Conservation (phyloP, 2,888 invertebrate species). For the Bhutanitis thaidina region DNA sequence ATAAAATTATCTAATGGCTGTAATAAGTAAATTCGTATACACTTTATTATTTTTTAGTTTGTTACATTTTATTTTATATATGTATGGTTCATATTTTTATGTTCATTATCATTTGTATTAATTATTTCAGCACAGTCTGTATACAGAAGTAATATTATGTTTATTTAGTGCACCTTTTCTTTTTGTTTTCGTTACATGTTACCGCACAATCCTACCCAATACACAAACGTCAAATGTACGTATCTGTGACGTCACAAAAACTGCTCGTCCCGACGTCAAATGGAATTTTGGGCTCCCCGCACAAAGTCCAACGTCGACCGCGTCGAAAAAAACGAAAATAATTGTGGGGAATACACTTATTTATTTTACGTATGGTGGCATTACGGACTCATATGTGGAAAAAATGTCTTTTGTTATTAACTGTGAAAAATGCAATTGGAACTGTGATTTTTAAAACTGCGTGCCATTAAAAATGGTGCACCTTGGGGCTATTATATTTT, state of each 20-base stretch:
- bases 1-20: too few species aligned
- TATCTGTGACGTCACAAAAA: conserved; percentile 45
- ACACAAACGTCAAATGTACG: conserved; percentile 43
- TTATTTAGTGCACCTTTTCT: conserved; percentile 79
- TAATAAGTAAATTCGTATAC: too few species aligned
- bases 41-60: background rate
- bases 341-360: conserved; percentile 24
- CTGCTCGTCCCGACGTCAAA: conserved; percentile 43
- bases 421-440: conserved; percentile 52
- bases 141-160: conserved; percentile 50
- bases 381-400: conserved; percentile 39
- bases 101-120: too few species aligned
- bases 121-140: conserved; percentile 33
- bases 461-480: conserved; percentile 25
- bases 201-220: conserved; percentile 75
- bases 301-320: conserved; percentile 77
- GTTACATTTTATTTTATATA: too few species aligned
- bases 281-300: conserved; percentile 69
- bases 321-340: conserved; percentile 79
- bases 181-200: conserved; percentile 78
- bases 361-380: conserved; percentile 8
- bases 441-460: conserved; percentile 55
- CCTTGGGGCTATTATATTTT: conserved; percentile 28
- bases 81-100: too few species aligned
- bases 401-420: conserved; percentile 20